A percentile compares a stretch with the other conserved stretches of the same genome.
These are phyloP conservation scores for Thamnaconus septentrionalis DNA, from an alignment of 2,113 vertebrate species.

Conservation along the genomic window DNA sequence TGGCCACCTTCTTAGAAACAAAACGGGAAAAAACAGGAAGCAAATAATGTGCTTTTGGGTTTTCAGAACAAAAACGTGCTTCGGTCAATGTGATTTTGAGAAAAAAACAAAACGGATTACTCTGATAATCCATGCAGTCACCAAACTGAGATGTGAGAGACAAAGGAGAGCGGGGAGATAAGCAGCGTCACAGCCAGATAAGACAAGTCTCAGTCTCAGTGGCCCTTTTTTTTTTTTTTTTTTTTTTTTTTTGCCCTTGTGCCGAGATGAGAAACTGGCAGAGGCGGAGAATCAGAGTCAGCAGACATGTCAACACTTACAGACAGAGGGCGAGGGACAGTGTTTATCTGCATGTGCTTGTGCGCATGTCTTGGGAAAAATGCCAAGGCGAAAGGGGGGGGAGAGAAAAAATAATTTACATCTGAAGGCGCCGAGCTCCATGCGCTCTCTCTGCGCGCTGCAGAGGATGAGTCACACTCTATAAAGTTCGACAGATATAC, in stretches of 20 bases:
- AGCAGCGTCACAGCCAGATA: slow-evolving; percentile 10
- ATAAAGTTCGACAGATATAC: slow-evolving; percentile 32
- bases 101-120: neutral
- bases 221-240: neutral
- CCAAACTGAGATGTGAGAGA: too few relatives aligned
- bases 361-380: slow-evolving; percentile 57
- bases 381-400: slow-evolving; percentile 47
- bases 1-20: slow-evolving; percentile 14
- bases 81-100: neutral
- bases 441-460: slow-evolving; percentile 62
- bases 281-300: slow-evolving; percentile 55
- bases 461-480: slow-evolving; percentile 72
- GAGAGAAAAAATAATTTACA: slow-evolving; percentile 54
- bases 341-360: slow-evolving; percentile 6
- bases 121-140: too few relatives aligned
- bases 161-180: slow-evolving; percentile 13
- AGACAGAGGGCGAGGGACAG: slow-evolving; percentile 19
- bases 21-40: neutral
- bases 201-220: slow-evolving; percentile 34
- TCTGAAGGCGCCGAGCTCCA: slow-evolving; percentile 64
- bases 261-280: slow-evolving; percentile 49
- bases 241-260: slow-evolving; percentile 30
- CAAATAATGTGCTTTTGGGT: neutral
- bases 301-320: slow-evolving; percentile 63
- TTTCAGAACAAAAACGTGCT: slow-evolving; percentile 20